Evolutionary conservation across 2,888 invertebrate species (phyloP).

Genomic region (Coelopa pilipes): DNA sequence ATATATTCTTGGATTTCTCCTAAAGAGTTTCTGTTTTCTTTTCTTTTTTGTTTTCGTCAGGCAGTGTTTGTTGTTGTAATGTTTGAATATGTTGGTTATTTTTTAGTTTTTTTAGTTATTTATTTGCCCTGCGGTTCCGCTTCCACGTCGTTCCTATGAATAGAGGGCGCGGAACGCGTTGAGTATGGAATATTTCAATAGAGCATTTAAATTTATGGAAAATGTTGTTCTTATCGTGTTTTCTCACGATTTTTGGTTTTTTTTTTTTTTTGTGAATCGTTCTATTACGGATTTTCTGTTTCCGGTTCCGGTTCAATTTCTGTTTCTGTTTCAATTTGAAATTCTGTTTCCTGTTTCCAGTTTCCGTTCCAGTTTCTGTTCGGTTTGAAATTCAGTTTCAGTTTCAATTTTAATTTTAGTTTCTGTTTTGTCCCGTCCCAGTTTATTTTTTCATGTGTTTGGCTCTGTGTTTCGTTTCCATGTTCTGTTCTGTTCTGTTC

Average conservation of each 20-base stretch:
- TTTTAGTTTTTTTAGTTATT: conserved; percentile 4
- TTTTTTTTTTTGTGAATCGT: conserved; percentile 19
- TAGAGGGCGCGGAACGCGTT: no score
- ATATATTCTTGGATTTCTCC: conserved; percentile 31
- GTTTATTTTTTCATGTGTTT: conserved; percentile 16
- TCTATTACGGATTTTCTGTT: conserved; percentile 36
- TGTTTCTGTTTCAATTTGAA: neutral
- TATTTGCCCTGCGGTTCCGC: neutral
- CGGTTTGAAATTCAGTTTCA: no score
- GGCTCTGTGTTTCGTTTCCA: conserved; percentile 2
- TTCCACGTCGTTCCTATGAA: no score
- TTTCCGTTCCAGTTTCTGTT: neutral
- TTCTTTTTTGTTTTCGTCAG: conserved; percentile 25
- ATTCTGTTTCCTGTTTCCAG: conserved; percentile 2
- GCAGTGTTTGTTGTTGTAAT: neutral
- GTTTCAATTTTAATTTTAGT: no score
- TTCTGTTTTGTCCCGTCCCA: neutral
- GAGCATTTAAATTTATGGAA: no score
- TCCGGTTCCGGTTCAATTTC: conserved; percentile 32
- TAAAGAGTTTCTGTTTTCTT: conserved; percentile 6
- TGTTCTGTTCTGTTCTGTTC: conserved; percentile 2
- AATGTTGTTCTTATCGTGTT: no score
- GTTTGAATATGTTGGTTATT: neutral
- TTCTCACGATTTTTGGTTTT: neutral
- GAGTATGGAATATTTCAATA: no score